phyloP scores from a whole-genome alignment of 2,113 vertebrate species.

The Perca fluviatilis region DNA sequence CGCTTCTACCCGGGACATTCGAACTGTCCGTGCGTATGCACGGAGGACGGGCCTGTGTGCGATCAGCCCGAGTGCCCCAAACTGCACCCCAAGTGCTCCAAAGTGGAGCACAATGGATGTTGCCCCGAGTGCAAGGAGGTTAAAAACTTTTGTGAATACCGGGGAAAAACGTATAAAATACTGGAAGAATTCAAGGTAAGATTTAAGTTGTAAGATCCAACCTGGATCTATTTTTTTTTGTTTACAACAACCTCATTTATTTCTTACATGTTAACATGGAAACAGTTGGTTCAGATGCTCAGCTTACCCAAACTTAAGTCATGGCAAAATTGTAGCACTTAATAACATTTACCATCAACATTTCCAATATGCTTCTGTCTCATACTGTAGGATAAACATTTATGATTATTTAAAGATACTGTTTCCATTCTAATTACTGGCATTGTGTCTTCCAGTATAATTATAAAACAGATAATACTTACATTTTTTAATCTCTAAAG shows the following conservation, averaged over 20 bases:
- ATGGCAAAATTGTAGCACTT: background rate
- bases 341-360: background rate
- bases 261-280: background rate
- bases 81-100: slow-evolving; percentile 99
- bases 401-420: background rate
- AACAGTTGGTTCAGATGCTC: background rate
- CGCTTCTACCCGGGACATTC: slow-evolving; percentile 99
- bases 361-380: background rate
- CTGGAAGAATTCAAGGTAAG: slow-evolving; percentile 99
- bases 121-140: slow-evolving; percentile 99
- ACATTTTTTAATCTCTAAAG: background rate
- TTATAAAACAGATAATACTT: background rate
- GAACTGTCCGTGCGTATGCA: slow-evolving; percentile 98
- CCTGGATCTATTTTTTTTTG: background rate
- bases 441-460: background rate
- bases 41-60: slow-evolving; percentile 98
- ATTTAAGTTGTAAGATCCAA: background rate
- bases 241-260: background rate
- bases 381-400: background rate
- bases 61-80: slow-evolving; percentile 98
- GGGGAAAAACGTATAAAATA: slow-evolving; percentile 97
- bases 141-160: slow-evolving; percentile 99
- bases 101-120: slow-evolving; percentile 99
- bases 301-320: background rate
- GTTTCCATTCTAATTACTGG: background rate